Evolutionary conservation across 2,113 vertebrate species (phyloP).

Genomic region (Trinectes maculatus): DNA sequence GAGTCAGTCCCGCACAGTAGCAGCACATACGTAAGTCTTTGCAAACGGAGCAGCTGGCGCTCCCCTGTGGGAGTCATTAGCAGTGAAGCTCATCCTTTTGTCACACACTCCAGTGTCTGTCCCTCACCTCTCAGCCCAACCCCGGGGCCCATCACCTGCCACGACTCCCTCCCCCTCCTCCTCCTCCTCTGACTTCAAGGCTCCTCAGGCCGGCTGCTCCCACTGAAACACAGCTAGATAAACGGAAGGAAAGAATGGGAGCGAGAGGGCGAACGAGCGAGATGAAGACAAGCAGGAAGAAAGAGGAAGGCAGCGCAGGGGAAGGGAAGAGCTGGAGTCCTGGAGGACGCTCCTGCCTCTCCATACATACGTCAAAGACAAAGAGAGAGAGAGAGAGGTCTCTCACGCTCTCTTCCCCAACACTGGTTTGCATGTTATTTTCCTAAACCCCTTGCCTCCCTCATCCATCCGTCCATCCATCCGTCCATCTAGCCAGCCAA

Average conservation of each 20-base stretch:
- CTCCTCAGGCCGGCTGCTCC: slow-evolving; percentile 57
- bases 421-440: slow-evolving; percentile 35
- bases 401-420: slow-evolving; percentile 35
- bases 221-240: slow-evolving; percentile 64
- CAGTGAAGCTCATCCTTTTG: slow-evolving; percentile 79
- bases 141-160: slow-evolving; percentile 72
- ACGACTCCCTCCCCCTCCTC: slow-evolving; percentile 39
- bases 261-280: slow-evolving; percentile 35
- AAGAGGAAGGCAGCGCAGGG: slow-evolving; percentile 14
- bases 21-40: slow-evolving; percentile 36
- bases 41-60: slow-evolving; percentile 70
- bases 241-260: slow-evolving; percentile 36
- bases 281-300: slow-evolving; percentile 12
- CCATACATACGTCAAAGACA: slow-evolving; percentile 40
- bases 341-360: slow-evolving; percentile 20
- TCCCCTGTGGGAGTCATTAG: slow-evolving; percentile 80
- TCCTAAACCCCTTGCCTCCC: slow-evolving; percentile 29
- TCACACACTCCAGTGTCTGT: slow-evolving; percentile 73
- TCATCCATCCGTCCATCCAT: slow-evolving; percentile 21
- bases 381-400: slow-evolving; percentile 39
- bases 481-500: slow-evolving; percentile 8
- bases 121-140: slow-evolving; percentile 72
- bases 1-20: slow-evolving; percentile 34
- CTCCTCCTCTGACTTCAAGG: slow-evolving; percentile 57
- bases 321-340: slow-evolving; percentile 13